A percentile compares a stretch with the other conserved stretches of the same genome.
phyloP scores from a whole-genome alignment of 2,797 vertebrate species.

The Anniella stebbinsi region DNA sequence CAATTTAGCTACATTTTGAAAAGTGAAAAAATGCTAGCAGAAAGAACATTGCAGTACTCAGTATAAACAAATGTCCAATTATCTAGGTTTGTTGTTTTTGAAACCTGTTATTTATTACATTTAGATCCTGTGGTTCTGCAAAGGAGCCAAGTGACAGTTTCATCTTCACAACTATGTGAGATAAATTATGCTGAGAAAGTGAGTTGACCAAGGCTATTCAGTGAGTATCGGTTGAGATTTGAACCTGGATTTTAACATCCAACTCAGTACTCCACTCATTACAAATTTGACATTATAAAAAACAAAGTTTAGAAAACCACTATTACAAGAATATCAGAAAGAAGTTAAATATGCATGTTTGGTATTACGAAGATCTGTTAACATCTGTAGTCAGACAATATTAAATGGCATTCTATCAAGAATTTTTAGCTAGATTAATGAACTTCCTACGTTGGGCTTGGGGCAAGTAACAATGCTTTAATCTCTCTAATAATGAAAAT shows the following conservation, averaged over 20 bases:
- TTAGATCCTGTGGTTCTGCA: background rate
- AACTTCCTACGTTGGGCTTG: background rate
- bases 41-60: background rate
- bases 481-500: background rate
- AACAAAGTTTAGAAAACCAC: background rate
- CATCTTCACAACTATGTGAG: background rate
- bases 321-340: background rate
- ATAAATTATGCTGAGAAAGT: background rate
- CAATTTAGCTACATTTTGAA: background rate
- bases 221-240: background rate
- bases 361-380: background rate
- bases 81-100: background rate
- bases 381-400: background rate
- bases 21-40: background rate
- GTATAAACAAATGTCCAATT: background rate
- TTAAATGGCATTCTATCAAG: background rate
- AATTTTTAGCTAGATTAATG: background rate
- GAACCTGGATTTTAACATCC: background rate
- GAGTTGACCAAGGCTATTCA: background rate
- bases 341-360: background rate
- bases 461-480: background rate
- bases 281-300: background rate
- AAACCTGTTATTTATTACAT: background rate
- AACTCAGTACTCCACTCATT: background rate
- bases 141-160: background rate